Conservation (phyloP, 2,113 vertebrate species). For the Xenopus laevis region DNA sequence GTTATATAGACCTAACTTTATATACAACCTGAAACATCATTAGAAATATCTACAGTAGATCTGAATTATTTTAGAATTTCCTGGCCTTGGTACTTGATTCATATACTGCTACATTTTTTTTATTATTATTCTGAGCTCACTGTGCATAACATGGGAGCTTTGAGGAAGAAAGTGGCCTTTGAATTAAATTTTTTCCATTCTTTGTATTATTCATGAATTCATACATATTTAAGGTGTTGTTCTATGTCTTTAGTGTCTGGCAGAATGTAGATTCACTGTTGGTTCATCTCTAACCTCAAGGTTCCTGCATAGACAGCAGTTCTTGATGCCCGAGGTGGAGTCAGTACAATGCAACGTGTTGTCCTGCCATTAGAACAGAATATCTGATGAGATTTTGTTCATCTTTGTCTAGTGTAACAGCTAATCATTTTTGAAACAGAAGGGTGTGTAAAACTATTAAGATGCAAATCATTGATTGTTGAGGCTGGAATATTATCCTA, state of each 20-base stretch:
- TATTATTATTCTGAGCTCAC: too few species aligned
- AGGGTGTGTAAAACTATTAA: slow-evolving; percentile 22
- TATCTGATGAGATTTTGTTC: slow-evolving; percentile 30
- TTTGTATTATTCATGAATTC: too few species aligned
- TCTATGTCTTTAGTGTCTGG: slow-evolving; percentile 1
- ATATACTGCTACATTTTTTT: too few species aligned
- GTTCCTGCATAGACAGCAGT: slow-evolving; percentile 6
- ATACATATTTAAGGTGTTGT: too few species aligned
- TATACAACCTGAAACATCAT: too few species aligned
- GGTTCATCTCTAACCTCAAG: slow-evolving; percentile 32
- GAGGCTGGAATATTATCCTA: not conserved
- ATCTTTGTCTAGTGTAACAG: slow-evolving; percentile 26
- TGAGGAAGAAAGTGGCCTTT: too few species aligned
- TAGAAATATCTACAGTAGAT: too few species aligned
- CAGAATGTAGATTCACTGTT: slow-evolving; percentile 17
- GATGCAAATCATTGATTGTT: slow-evolving; percentile 25
- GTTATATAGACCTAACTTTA: too few species aligned
- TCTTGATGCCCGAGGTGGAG: slow-evolving; percentile 34
- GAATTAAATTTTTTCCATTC: too few species aligned
- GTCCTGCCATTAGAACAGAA: slow-evolving; percentile 27
- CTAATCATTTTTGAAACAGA: slow-evolving; percentile 30
- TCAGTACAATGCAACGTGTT: slow-evolving; percentile 29
- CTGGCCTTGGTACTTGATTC: too few species aligned
- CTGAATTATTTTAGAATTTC: too few species aligned
- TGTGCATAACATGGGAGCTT: too few species aligned